phyloP scores from a whole-genome alignment of 2,888 invertebrate genomes.

The Sisyra terminalis region DNA sequence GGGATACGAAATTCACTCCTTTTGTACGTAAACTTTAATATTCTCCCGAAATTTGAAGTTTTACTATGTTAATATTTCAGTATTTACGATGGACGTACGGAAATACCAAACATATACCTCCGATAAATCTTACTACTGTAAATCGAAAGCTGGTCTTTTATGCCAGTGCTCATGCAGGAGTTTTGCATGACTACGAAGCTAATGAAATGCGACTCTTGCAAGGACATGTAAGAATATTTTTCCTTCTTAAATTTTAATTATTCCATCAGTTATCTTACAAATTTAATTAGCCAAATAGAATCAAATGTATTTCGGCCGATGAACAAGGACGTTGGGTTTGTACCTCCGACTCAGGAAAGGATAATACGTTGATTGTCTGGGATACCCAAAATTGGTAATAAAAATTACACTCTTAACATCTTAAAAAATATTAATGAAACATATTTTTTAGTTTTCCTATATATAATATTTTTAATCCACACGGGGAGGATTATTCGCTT shows the following conservation, averaged over 20 bases:
- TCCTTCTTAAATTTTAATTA: constrained; percentile 1
- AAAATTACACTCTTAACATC: not conserved
- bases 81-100: constrained; percentile 46
- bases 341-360: constrained; percentile 38
- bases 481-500: constrained; percentile 20
- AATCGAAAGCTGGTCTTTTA: constrained; percentile 38
- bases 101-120: constrained; percentile 36
- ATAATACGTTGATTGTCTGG: constrained; percentile 42
- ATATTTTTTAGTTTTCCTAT: constrained; percentile 26
- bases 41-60: not conserved
- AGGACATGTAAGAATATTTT: constrained; percentile 41
- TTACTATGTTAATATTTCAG: constrained; percentile 21
- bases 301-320: constrained; percentile 33
- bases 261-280: constrained; percentile 1
- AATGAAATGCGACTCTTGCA: constrained; percentile 43
- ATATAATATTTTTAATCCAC: constrained; percentile 35
- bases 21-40: not conserved
- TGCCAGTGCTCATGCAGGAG: constrained; percentile 42
- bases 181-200: constrained; percentile 44
- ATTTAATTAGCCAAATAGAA: constrained; percentile 29
- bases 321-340: constrained; percentile 36
- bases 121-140: constrained; percentile 38
- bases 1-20: constrained; percentile 1
- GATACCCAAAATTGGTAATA: constrained; percentile 26
- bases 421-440: not conserved